Base-by-base conservation (phyloP, 2,797 vertebrate species). In the Buphagus erythrorhynchus region DNA sequence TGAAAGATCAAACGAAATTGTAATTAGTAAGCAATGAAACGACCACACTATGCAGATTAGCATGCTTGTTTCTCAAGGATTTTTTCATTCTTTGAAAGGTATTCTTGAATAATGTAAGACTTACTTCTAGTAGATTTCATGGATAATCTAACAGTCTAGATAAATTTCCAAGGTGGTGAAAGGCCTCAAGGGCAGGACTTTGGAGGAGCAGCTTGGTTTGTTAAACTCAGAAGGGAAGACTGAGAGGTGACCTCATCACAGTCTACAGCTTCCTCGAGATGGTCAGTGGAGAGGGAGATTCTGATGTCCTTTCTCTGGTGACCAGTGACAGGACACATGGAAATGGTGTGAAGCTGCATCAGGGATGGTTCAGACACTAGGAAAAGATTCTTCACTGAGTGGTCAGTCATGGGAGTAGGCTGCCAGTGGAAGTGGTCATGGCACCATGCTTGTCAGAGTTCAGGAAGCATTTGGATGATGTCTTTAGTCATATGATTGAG, bases 1-100 rank as follows among this genome's bases (percentile, higher is more conserved):
- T 73, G 29, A 67, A 82, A 54, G 65, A 65, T 71, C 33, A 77
- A 63, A 59, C 57, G 58, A 58, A 84, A 69, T 16, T 19, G 15
- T 54, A 79, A 69, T 86, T 49, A 48, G 18, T 81, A 78, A 66
- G 58, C 73, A 84, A 8, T 79, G 28, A 76, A 91, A 71, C 85
- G 74, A 52, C 20, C 33, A 22, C 1, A 3, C 33, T 61, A 49
- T 71, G 40, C 22, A 82, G 75, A 63, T 86, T 38, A 49, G 6
- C 15, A 2, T 55, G 28, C 16, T 58, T 76, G 17, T 77, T 96
- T 79, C 35, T 51, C 36, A 38, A 31, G 21, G 17, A 18, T 15
- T 61, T 38, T 33, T 42, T 29, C 2, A 61, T 65, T 54, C 42
- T 73, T 74, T 62, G 10, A 28, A 85, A 81, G 24, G 18, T 67